These are phyloP conservation scores for Drosophila littoralis DNA, from an alignment of 1,140 invertebrate species.

Conservation along the genomic window DNA sequence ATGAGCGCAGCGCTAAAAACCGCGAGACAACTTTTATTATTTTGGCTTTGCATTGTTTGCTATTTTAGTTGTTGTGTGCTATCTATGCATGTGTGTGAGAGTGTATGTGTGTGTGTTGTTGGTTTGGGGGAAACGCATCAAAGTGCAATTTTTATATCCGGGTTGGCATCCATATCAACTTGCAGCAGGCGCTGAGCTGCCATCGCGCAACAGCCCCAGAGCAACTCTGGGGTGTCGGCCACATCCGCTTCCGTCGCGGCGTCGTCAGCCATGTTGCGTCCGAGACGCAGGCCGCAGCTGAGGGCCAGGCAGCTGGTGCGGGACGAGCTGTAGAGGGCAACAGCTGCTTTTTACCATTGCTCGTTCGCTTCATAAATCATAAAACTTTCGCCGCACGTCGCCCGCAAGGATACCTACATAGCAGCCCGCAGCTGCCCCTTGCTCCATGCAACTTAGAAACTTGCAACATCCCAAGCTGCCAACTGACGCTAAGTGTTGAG, in stretches of 20 bases:
- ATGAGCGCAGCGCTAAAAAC: conserved; percentile 64
- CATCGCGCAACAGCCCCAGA: conserved; percentile 1
- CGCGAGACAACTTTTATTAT: conserved; percentile 72
- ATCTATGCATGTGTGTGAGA: conserved; percentile 3
- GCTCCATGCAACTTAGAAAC: conserved; percentile 33
- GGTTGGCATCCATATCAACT: conserved; percentile 40
- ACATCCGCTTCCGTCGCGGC: conserved; percentile 58
- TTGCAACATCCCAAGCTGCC: conserved; percentile 50
- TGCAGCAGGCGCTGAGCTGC: conserved; percentile 10
- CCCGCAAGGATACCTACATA: conserved; percentile 33
- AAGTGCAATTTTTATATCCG: conserved; percentile 79
- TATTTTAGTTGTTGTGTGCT: conserved; percentile 36
- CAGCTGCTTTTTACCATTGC: conserved; percentile 58
- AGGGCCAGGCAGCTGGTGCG: neutral
- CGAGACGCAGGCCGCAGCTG: conserved; percentile 34
- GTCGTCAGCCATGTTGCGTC: conserved; percentile 27
- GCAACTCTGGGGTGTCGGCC: conserved; percentile 38
- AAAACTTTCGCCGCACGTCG: conserved; percentile 74
- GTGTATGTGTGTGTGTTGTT: conserved; percentile 11
- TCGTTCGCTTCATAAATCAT: conserved; percentile 77
- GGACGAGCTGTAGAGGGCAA: conserved; percentile 21
- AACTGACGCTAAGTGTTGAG: conserved; percentile 78
- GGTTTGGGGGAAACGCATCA: conserved; percentile 55
- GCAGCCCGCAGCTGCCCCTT: conserved; percentile 5
- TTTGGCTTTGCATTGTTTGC: conserved; percentile 60